A percentile compares a stretch with the other conserved stretches of the same genome.
Evolutionary conservation across 37 sponge, comb jelly and placozoan species (phyloP).

Genomic region (Haliclona indistincta): DNA sequence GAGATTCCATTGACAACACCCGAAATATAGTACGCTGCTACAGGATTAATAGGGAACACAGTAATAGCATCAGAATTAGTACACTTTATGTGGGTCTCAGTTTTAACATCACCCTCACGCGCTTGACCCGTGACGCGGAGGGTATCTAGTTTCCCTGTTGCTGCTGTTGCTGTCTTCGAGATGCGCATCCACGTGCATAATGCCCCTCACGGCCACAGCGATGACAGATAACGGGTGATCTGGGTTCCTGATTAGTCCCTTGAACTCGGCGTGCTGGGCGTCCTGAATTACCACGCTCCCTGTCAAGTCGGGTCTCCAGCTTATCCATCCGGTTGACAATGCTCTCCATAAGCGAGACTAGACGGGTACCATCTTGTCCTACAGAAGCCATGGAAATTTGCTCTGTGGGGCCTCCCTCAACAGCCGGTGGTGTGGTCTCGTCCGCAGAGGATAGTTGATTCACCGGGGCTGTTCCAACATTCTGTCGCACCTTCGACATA

Average conservation of each 20-base stretch:
- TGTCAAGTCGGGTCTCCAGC: too few species aligned
- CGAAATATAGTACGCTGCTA: neutral
- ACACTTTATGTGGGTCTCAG: neutral
- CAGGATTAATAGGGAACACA: constrained; percentile 1
- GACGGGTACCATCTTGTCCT: too few species aligned
- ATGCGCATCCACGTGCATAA: constrained; percentile 8
- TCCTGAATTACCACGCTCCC: too few species aligned
- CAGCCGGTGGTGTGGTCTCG: neutral
- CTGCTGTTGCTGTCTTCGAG: neutral
- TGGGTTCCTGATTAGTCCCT: too few species aligned
- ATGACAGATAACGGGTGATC: too few species aligned
- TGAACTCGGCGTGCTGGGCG: too few species aligned
- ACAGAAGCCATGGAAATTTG: too few species aligned
- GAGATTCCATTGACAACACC: neutral
- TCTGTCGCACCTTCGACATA: neutral
- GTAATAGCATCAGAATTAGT: neutral
- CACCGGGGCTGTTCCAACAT: neutral
- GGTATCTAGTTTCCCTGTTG: constrained; percentile 8
- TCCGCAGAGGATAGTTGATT: neutral
- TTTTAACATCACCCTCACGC: neutral
- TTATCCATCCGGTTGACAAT: too few species aligned
- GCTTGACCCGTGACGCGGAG: neutral
- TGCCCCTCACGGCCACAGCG: constrained; percentile 3
- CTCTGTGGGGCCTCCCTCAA: neutral
- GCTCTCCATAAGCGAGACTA: too few species aligned